Base-by-base conservation (phyloP, 2,113 vertebrate genomes). In the Neofelis nebulosa region DNA sequence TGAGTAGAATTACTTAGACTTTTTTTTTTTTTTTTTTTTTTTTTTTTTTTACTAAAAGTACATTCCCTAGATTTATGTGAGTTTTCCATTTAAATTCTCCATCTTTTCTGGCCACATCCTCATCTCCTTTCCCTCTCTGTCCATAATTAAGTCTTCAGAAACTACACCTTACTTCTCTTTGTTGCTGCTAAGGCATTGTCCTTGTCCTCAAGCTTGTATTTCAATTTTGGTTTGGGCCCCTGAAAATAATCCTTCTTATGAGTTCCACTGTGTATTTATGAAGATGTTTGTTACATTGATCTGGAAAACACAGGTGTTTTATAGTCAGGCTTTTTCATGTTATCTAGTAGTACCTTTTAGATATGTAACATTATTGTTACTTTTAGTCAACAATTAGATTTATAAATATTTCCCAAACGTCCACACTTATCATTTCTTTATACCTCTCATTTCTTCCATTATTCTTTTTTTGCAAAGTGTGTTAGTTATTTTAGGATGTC, bases 351-450 rank as follows among this genome's bases (percentile, higher is more conserved):
- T 88, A 73, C 3, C 7, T 81, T 29, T 90, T 92, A 94, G 38
- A 79, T 93, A 69, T 4, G 52, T 87, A 38, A 89, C 82, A 82
- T 36, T 69, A 48, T 36, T 52, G 2, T 76, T 81, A 61, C 31
- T 89, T 78, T 90, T 78, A 48, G 85, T 71, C 52, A 97, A 92
- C 16, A 69, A n/a, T 71, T 50, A 61, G 5, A 87, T 79, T 94
- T 88, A 36, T 55, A 76, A 91, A 79, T 1, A 76, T 86, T 86
- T 85, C 9, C n/a, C 36, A 81, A 89, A 61, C 83, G 19, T 83
- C 81, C 10, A 63, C 36, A 36, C 4, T 91, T 91, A 45, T 68
- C 18, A 66, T 61, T 97, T 27, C 4, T 89, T 90, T 65, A 27
- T 50, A 68, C 25, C 81, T 76, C 12, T 29, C 18, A 45, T 81